Base-by-base conservation (phyloP, 2,888 invertebrate species). In the Aromia moschata region DNA sequence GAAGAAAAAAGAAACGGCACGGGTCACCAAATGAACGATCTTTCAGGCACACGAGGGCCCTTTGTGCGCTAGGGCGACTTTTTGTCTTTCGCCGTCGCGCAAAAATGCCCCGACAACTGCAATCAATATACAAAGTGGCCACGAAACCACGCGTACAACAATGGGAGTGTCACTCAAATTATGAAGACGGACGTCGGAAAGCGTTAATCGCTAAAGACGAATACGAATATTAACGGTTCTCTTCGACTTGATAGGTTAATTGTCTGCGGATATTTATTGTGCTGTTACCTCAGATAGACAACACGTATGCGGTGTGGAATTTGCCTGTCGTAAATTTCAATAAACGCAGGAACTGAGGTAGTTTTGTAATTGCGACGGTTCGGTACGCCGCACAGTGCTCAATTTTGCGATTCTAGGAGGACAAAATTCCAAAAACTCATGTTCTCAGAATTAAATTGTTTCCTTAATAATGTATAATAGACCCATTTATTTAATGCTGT, bases 161-260 rank as follows among this genome's bases (percentile, higher is more conserved):
- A 65, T 65, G 52, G 65, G 58, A 58, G 58, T 61, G 68, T 68
- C 68, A 62, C 60, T 68, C 62, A 65, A 64, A 62, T 61, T 56
- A 56, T 64, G 44, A 62, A 63, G 56, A 56, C 56, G 52, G 64
- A 63, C 61, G 62, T 63, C 63, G 62, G 62, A 61, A 61, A 46
- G 33, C 47, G 54, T 61, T 49, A 49, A 49, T 49, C 38, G 49
- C 38, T 65, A 59, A 65, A 64, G 61, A 62, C 62, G 68, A 61
- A 61, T 68, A 66, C 63, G n/a, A 65, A 62, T 60, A 60, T 65
- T 61, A 66, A 66, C 60, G 65, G 62, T 66, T 64, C 60, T 56
- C 60, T 45, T 59, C 59, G 56, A 58, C 52, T 36, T 36, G 17
- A 36, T 33, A 18, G 17, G 46, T 36, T 47, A 17, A 33, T 17